These are phyloP conservation scores for Drosophila seclusa DNA, from an alignment of 2,888 invertebrate species.

Conservation along the genomic window DNA sequence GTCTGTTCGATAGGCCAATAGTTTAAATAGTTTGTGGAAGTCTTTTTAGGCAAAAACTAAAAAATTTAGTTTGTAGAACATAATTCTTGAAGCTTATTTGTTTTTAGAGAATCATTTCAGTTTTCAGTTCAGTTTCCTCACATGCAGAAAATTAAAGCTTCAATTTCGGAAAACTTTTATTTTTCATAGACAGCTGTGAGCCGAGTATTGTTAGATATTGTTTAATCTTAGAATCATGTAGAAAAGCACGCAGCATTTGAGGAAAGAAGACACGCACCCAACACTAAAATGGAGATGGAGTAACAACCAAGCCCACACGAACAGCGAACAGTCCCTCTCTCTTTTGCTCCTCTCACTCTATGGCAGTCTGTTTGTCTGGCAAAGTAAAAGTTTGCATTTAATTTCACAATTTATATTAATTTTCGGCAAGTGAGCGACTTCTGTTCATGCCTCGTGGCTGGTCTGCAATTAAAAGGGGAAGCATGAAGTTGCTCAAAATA, in stretches of 20 bases:
- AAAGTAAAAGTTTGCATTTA: slow-evolving; percentile 73
- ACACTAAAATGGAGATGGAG: slow-evolving; percentile 7
- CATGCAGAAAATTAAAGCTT: background rate
- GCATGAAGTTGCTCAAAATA: slow-evolving; percentile 53
- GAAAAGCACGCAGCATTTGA: background rate
- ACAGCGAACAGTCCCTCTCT: background rate
- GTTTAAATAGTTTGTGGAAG: background rate
- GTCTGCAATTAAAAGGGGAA: slow-evolving; percentile 43
- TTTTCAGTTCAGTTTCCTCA: background rate
- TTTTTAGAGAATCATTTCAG: background rate
- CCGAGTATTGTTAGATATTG: background rate
- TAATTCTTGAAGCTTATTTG: background rate
- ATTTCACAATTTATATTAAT: slow-evolving; percentile 79
- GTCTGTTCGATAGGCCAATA: background rate
- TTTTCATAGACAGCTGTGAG: background rate
- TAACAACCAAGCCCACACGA: slow-evolving; percentile 8
- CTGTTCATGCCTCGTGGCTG: background rate
- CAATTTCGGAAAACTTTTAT: background rate
- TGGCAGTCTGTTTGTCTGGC: slow-evolving; percentile 26
- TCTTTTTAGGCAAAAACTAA: background rate
- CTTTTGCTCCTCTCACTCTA: background rate
- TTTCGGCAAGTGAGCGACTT: slow-evolving; percentile 50
- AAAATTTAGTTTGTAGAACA: rapidly evolving
- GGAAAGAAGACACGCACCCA: slow-evolving; percentile 3
- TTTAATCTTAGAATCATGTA: background rate